Evolutionary conservation across 2,113 vertebrate genomes (phyloP).

Genomic region (Prietella phreatophila): DNA sequence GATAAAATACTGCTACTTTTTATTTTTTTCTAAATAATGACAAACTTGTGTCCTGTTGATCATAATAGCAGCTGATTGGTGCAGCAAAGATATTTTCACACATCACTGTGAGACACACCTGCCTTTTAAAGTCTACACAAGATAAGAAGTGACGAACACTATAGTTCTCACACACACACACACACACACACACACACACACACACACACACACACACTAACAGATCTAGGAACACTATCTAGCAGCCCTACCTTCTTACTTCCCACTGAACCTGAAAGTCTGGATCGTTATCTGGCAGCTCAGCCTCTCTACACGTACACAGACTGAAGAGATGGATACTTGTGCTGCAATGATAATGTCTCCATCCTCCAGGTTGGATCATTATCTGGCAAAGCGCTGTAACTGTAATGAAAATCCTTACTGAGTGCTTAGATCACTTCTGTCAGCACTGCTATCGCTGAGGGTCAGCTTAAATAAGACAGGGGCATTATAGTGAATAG

Average conservation of each 20-base stretch:
- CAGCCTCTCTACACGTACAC: not conserved
- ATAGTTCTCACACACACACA: not conserved
- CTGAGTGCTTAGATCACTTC: constrained; percentile 8
- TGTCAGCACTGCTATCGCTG: constrained; percentile 7
- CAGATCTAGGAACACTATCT: constrained; percentile 14
- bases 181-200: constrained; percentile 8
- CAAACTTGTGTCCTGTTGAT: not conserved
- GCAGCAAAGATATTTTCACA: not conserved
- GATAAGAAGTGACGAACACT: not conserved
- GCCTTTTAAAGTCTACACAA: not conserved
- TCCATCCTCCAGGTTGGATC: not conserved
- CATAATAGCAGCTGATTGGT: not conserved
- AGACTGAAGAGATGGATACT: constrained; percentile 1
- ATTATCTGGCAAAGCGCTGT: not conserved
- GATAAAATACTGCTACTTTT: not conserved
- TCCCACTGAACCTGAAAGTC: constrained; percentile 22
- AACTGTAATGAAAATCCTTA: not conserved
- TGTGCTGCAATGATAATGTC: not conserved
- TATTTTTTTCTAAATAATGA: no score
- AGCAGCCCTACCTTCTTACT: constrained; percentile 1
- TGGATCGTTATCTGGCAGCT: constrained; percentile 4
- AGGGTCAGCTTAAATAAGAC: constrained; percentile 7
- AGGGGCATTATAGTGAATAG: not conserved
- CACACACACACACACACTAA: not conserved
- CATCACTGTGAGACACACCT: not conserved